Conservation (phyloP, 2,113 vertebrate species). For the Podilymbus podiceps region DNA sequence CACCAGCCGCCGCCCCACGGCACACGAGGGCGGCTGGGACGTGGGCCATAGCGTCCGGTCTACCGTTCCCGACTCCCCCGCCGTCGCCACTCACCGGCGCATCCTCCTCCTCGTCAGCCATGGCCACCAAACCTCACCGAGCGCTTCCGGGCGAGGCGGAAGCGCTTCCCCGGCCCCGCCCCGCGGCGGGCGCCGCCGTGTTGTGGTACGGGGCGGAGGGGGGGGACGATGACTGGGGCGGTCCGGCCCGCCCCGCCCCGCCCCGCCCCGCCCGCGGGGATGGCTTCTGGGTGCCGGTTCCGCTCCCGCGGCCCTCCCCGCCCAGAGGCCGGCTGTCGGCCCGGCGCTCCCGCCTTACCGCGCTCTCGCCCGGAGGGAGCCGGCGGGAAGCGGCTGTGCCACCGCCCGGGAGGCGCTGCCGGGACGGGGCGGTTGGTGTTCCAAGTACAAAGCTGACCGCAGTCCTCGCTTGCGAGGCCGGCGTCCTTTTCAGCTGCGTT, state of each 20-base stretch:
- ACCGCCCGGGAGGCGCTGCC: neutral
- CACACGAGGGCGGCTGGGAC: neutral
- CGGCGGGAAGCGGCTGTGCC: neutral
- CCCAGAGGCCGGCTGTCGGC: neutral
- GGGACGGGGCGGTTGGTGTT: neutral
- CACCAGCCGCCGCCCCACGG: neutral
- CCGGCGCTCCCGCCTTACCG: too few relatives aligned
- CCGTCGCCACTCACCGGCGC: slow-evolving; percentile 55
- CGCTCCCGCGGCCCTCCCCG: too few relatives aligned
- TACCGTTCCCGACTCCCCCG: too few relatives aligned
- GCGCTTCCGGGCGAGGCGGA: neutral
- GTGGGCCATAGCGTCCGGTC: too few relatives aligned
- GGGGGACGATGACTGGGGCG: too few relatives aligned
- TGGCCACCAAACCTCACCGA: neutral
- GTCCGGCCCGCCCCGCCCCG: neutral
- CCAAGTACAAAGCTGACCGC: fast-evolving
- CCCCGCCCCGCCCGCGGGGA: neutral
- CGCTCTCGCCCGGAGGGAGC: too few relatives aligned
- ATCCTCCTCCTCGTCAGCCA: slow-evolving; percentile 79
- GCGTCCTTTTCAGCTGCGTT: neutral
- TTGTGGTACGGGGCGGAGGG: fast-evolving
- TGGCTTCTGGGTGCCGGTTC: fast-evolving
- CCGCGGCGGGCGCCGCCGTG: neutral
- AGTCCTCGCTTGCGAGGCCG: neutral
- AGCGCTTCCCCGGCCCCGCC: neutral